These are phyloP conservation scores for Perdita meconis DNA, from an alignment of 2,888 invertebrate genomes.

Conservation along the genomic window DNA sequence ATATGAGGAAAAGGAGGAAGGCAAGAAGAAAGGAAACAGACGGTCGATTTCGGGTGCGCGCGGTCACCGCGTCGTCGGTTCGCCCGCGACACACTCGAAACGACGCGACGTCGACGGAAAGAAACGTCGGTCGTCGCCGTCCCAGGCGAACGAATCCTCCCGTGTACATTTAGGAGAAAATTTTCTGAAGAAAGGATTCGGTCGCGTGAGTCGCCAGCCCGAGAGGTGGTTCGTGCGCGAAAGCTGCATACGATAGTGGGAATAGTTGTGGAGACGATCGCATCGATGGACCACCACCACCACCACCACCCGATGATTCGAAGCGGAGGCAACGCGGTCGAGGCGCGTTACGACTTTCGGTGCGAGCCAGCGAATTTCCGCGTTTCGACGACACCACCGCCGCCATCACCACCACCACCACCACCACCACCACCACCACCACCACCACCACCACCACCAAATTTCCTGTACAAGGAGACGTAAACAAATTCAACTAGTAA, in stretches of 20 bases:
- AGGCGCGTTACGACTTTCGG: neutral
- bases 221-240: too few species aligned
- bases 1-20: neutral
- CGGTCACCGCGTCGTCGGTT: neutral
- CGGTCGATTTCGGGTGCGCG: too few species aligned
- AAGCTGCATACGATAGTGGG: too few species aligned
- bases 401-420: too few species aligned
- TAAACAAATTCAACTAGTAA: slow-evolving; percentile 16
- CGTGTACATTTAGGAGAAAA: neutral
- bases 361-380: too few species aligned
- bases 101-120: neutral
- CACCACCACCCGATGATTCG: neutral
- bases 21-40: neutral
- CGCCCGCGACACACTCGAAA: slow-evolving; percentile 1
- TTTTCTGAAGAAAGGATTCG: slow-evolving; percentile 9
- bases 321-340: neutral
- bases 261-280: slow-evolving; percentile 34
- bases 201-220: slow-evolving; percentile 4
- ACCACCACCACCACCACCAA: too few species aligned
- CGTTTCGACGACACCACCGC: neutral
- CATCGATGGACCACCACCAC: neutral
- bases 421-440: too few species aligned
- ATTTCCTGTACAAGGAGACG: slow-evolving; percentile 7
- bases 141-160: slow-evolving; percentile 24
- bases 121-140: slow-evolving; percentile 19